Evolutionary conservation across 2,113 vertebrate species (phyloP).

Genomic region (Rousettus leschenaultii): DNA sequence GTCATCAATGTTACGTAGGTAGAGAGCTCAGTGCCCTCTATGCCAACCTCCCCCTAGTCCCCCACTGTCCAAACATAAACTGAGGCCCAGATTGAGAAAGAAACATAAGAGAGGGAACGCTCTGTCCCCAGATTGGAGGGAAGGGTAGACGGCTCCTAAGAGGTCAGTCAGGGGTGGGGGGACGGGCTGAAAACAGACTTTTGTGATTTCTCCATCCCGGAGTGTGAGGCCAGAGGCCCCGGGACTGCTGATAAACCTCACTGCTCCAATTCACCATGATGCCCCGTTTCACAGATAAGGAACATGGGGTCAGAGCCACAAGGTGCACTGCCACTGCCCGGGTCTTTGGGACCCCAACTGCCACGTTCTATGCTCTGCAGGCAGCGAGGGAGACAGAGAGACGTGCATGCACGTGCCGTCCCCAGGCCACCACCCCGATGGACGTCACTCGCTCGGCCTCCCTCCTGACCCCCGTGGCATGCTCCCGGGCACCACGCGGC

Average conservation of each 20-base stretch:
- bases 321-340: too few relatives aligned
- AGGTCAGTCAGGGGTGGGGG: not conserved
- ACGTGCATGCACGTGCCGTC: rapidly evolving
- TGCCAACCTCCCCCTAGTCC: not conserved
- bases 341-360: not conserved
- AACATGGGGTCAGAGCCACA: not conserved
- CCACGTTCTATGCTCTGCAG: rapidly evolving
- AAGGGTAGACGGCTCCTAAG: not conserved
- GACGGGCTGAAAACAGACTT: not conserved
- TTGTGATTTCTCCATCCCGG: not conserved
- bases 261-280: not conserved
- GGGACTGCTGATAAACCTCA: not conserved
- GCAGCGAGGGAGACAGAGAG: not conserved
- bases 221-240: not conserved
- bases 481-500: rapidly evolving
- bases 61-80: not conserved
- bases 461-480: not conserved
- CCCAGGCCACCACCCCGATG: not conserved
- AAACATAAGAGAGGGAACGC: not conserved
- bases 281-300: not conserved
- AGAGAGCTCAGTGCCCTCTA: not conserved
- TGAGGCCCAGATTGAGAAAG: not conserved
- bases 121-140: not conserved
- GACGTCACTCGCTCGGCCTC: not conserved
- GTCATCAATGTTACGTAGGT: not conserved